Base-by-base conservation (phyloP, 2,888 invertebrate genomes). In the Ommatoiulus sabulosus region DNA sequence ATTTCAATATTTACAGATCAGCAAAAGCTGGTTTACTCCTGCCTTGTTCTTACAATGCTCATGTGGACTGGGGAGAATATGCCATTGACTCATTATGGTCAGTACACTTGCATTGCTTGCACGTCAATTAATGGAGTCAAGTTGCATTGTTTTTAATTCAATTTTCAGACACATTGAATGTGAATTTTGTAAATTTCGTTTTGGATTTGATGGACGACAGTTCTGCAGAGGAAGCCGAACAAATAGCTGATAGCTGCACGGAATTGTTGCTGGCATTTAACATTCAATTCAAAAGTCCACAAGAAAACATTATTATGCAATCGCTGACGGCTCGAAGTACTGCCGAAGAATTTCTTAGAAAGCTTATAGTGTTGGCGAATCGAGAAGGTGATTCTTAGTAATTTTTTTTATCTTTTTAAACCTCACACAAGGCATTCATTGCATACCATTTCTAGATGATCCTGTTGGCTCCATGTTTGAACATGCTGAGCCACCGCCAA, bases 281-380 rank as follows among this genome's bases (percentile, higher is more conserved):
- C 93, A 94, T 98, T 80, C 98, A 98, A 93, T 98, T 97, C 92
- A 90, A 91, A 44, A 89, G 91, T 20, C 17, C n/a, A 5, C 20
- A 84, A 44, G 52, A 20, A 46, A 87, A 86, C 87, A 52, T 92
- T 24, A 91, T 93, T 15, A 92, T 93, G 90, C 90, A 91, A 85
- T 92, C 92, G 0, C 90, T 93, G 15, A 91, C 91, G 17, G 90
- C 91, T 57, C 91, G 91, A 87, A 90, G 95, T 84, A 94, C 95
- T 87, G 97, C 97, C 0, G 98, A 98, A 93, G 95, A 95, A 0
- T 97, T 98, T 91, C 97, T 97, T 4, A 98, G 98, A 92, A 98
- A 98, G 93, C 94, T 97, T 87, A 94, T 98, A 87, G 93, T 97
- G 88, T 93, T 98, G 87, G 94, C 98, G 12, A 98, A 98, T 92